A percentile compares a stretch with the other conserved stretches of the same genome.
These are phyloP conservation scores for Cyrtonyx montezumae DNA, from an alignment of 2,113 vertebrate genomes.

Conservation along the genomic window DNA sequence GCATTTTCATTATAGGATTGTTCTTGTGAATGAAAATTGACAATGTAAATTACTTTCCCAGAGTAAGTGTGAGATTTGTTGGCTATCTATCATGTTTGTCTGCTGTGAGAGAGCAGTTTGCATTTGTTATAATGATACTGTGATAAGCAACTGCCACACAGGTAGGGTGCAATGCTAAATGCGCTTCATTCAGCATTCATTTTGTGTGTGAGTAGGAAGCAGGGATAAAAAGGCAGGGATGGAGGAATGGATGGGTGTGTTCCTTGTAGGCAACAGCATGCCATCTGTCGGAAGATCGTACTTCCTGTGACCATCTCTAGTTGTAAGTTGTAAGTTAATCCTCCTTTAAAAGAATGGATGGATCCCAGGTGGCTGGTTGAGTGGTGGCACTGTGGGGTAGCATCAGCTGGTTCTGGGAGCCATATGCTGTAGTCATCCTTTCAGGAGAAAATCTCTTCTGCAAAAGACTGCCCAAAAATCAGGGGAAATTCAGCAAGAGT, in stretches of 20 bases:
- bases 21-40: not conserved
- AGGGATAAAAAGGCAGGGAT: not conserved
- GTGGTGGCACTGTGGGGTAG: not conserved
- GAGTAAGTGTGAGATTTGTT: not conserved
- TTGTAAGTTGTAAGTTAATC: no score
- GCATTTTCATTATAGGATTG: not conserved
- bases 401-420: not conserved
- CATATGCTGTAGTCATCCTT: not conserved
- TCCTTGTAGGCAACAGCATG: not conserved
- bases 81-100: not conserved
- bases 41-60: not conserved
- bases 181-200: not conserved
- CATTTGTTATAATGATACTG: no score
- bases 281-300: constrained; percentile 15
- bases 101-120: not conserved
- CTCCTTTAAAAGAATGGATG: not conserved
- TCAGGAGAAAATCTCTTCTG: not conserved
- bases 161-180: not conserved
- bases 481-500: not conserved
- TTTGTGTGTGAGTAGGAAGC: not conserved
- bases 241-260: not conserved
- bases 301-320: not conserved
- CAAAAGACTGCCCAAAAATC: not conserved
- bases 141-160: not conserved
- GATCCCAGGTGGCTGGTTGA: not conserved